These are phyloP conservation scores for Mimas tiliae DNA, from an alignment of 2,888 invertebrate species.

Conservation along the genomic window DNA sequence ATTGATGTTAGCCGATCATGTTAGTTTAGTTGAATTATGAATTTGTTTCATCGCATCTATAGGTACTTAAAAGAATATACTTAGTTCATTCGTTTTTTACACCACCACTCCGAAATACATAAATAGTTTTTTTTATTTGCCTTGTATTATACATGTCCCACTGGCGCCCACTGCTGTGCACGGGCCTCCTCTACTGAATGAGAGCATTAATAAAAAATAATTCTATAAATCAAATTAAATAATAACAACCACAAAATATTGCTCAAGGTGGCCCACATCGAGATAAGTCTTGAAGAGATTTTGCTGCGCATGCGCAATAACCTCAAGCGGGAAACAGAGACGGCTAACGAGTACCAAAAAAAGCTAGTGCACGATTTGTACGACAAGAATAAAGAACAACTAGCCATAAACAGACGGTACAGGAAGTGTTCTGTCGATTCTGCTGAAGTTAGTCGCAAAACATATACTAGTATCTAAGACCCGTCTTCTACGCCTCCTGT, in stretches of 20 bases:
- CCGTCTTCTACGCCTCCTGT: too few relatives aligned
- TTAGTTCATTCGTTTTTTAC: too few relatives aligned
- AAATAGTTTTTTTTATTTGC: too few relatives aligned
- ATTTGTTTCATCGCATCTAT: too few relatives aligned
- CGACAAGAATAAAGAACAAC: slow-evolving; percentile 62
- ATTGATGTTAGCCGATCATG: slow-evolving; percentile 50
- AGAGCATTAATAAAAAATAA: too few relatives aligned
- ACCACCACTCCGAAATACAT: too few relatives aligned
- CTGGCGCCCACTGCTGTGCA: too few relatives aligned
- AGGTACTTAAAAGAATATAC: too few relatives aligned
- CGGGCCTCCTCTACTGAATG: too few relatives aligned
- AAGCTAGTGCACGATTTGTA: slow-evolving; percentile 55
- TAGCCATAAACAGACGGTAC: slow-evolving; percentile 46
- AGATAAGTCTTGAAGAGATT: slow-evolving; percentile 61
- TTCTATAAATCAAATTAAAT: too few relatives aligned
- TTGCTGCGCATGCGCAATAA: slow-evolving; percentile 51
- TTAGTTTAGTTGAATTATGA: slow-evolving; percentile 42
- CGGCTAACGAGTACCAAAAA: slow-evolving; percentile 41
- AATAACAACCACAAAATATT: too few relatives aligned
- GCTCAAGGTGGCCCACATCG: slow-evolving; percentile 50
- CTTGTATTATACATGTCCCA: too few relatives aligned
- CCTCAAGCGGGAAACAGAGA: slow-evolving; percentile 39
- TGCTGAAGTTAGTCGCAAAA: slow-evolving; percentile 54
- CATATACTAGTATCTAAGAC: not conserved
- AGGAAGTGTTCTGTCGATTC: slow-evolving; percentile 41